These are phyloP conservation scores for Ephestia elutella DNA, from an alignment of 1,140 invertebrate genomes.

Conservation along the genomic window DNA sequence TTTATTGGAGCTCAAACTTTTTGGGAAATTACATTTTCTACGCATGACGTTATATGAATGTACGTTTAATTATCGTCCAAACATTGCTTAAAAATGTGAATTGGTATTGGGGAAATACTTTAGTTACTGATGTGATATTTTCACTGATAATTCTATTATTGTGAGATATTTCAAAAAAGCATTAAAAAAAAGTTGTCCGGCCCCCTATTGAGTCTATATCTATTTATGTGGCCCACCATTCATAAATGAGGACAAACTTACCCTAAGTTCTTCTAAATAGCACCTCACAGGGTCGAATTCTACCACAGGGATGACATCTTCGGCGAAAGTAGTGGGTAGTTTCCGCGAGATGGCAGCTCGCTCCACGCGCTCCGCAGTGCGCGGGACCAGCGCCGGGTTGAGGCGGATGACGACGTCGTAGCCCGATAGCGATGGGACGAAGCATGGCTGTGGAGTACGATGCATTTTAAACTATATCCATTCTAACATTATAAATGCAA, in stretches of 20 bases:
- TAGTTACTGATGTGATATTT: no score
- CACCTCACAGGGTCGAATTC: slow-evolving; percentile 84
- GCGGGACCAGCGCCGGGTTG: slow-evolving; percentile 75
- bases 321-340: slow-evolving; percentile 21
- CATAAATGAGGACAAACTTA: slow-evolving; percentile 60
- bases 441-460: slow-evolving; percentile 12
- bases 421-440: slow-evolving; percentile 59
- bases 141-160: no score
- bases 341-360: slow-evolving; percentile 22
- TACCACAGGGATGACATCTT: slow-evolving; percentile 80
- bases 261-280: slow-evolving; percentile 85
- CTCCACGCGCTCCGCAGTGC: slow-evolving; percentile 63
- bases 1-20: no score
- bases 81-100: no score
- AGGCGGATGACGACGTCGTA: slow-evolving; percentile 88
- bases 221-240: no score
- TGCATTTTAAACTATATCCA: not conserved
- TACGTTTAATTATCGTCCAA: no score
- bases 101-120: no score
- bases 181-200: no score
- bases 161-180: no score
- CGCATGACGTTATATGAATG: no score
- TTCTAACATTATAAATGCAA: not conserved
- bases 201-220: no score
- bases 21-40: no score